Evolutionary conservation across 2,113 vertebrate genomes (phyloP), one percentile per base, ranked within the genome.

Genomic region (Myiopsitta monachus): DNA sequence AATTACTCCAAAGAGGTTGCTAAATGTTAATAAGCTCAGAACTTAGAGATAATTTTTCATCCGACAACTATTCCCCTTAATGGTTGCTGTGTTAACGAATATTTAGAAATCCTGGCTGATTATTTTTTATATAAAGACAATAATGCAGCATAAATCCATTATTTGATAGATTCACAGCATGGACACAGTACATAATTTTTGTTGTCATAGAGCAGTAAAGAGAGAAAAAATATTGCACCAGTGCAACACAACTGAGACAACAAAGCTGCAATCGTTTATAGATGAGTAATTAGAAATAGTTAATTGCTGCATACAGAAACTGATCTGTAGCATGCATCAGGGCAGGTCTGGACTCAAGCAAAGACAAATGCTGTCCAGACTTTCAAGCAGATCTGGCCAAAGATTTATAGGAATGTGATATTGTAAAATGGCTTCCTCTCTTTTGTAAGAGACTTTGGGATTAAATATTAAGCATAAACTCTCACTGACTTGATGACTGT

Each of bases 11-110:
- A 89, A 94, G 62, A 92, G 59, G 57, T 23, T 9, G 7, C 49
- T 94, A 90, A 82, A 91, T 81, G 38, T 69, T 86, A 95, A 91
- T 61, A 96, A 94, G 79, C 75, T 73, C 63, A 96, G 66, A 92
- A 95, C 36, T 94, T 67, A 36, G 84, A 91, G 38, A 87, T 16
- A 47, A 68, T 92, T 87, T 87, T 90, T 88, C 78, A 75, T 96
- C 84, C 89, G 69, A 84, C 57, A 43, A 62, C 52, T 73, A 46
- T 63, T 86, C 39, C 36, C 31, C 51, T 69, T 79, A 94, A 88
- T 26, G 83, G 43, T 84, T 91, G 61, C 67, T 78, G 41, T 86
- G 38, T 61, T 89, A 84, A 89, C 46, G 44, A 90, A 94, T 70
- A 94, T 93, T 94, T 90, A 94, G 83, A 95, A 93, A 88, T 67